Evolutionary conservation across 37 sponge, comb jelly and placozoan genomes (phyloP), one percentile per base, ranked within the genome.

Genomic region (Corticium candelabrum): DNA sequence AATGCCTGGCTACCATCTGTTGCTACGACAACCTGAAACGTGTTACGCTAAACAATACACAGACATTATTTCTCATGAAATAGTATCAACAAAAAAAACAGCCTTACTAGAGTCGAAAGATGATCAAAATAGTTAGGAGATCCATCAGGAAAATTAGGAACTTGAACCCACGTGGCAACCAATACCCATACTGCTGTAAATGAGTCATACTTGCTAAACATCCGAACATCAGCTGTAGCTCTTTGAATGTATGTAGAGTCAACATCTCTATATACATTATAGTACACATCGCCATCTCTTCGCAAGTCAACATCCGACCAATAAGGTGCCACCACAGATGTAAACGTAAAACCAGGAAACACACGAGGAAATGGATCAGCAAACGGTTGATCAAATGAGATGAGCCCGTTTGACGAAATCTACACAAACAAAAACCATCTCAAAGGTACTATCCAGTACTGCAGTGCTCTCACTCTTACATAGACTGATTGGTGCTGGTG

Each of bases 11-110:
- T 38, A 0, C 79, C 83, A 68, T 91, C 84, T 34, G 92, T 87
- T 7, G 87, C 74, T 15, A 91, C 78, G 33, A 85, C 75, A 37
- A 82, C 88, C 75, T 91, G 91, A 38, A 76, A 91, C 29, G 88
- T 82, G 62, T 89, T 89, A 37, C 33, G 37, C 80, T 79, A 50
- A 21, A 50, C 11, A 50, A 21, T 11, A 35, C 62, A 50, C 11
- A 50, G 62, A 50, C 62, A 27, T 27, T 21, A 50, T 50, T 50
- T 11, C 11, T 27, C 62, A 50, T 50, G 15, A 21, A 50, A 11
- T 50, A 50, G 21, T 27, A 50, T 21, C 15, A 11, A 21, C 21
- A 11, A 11, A 27, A 21, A 21, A 27, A 11, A 27, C 21, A 50
- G 15, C 21, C 62, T 50, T 50, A 50, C 21, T 50, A 11, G 11